phyloP scores from a whole-genome alignment of 2,113 vertebrate genomes.

The Aptenodytes patagonicus region DNA sequence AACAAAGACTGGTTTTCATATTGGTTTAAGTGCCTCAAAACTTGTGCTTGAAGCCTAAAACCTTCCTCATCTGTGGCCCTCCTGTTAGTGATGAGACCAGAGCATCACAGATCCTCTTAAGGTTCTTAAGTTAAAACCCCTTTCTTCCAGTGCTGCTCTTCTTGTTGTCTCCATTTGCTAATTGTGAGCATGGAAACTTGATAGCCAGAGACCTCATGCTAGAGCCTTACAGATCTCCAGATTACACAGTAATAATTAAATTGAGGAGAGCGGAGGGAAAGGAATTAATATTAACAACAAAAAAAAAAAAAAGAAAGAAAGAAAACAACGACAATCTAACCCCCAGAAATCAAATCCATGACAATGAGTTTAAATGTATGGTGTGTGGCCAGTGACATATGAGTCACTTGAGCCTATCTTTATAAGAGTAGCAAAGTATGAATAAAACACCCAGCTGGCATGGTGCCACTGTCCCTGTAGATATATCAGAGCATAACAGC shows the following conservation, averaged over 20 bases:
- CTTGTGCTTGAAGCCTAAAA: not conserved
- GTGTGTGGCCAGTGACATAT: constrained; percentile 47
- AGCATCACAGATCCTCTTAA: constrained; percentile 8
- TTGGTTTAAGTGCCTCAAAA: not conserved
- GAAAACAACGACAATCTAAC: not conserved
- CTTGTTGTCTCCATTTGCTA: constrained; percentile 49
- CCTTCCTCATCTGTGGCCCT: not conserved
- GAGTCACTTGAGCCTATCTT: constrained; percentile 46
- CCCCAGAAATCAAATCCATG: constrained; percentile 3
- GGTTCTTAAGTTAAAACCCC: constrained; percentile 11
- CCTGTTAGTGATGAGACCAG: not conserved
- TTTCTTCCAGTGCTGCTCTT: not conserved
- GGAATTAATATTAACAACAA: not conserved
- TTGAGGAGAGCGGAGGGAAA: constrained; percentile 8
- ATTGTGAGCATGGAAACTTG: constrained; percentile 48
- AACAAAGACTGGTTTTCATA: not conserved
- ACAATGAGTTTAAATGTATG: constrained; percentile 33
- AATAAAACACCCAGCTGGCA: constrained; percentile 10
- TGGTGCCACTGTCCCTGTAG: constrained; percentile 3
- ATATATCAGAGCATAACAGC: not conserved
- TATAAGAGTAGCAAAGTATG: not conserved
- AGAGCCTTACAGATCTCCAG: constrained; percentile 45
- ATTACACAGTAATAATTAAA: constrained; percentile 54
- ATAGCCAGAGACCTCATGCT: constrained; percentile 35
- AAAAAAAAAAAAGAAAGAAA: not conserved